Base-by-base conservation (phyloP, 2,797 vertebrate genomes). In the Sciurus vulgaris region DNA sequence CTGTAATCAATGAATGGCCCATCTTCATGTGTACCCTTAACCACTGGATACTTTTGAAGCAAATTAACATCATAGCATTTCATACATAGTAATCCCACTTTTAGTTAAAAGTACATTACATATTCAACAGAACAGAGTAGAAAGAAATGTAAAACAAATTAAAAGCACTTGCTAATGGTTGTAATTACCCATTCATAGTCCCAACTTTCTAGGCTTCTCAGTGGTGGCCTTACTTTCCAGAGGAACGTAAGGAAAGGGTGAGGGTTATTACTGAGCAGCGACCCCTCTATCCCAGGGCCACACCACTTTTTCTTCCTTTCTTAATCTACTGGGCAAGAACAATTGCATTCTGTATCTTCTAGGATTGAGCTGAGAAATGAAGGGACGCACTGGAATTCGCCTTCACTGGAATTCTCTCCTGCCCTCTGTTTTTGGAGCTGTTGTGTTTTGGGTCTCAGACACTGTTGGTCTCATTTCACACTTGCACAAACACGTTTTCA, bases 401-500 rank as follows among this genome's bases (percentile, higher is more conserved):
- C 14, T 72, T 56, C 54, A 56, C 54, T 56, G 54, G 20, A 7
- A 44, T 86, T 92, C 86, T 74, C 10, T 91, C n/a, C 51, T 69
- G 56, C 63, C 59, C 61, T 49, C 20, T 41, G 49, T 35, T 91
- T 88, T 47, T 15, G 7, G 41, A 49, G 33, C 28, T 69, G 6
- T 65, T 70, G 6, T 51, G 4, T 69, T 84, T 73, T 47, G 63
- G 26, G 49, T 51, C 76, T 96, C 47, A 69, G 63, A 70, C 13
- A 56, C 26, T 51, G 26, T 11, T 81, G 59, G 15, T 41, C 95
- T 91, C 78, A 91, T 51, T 61, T 87, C 72, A 91, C 93, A 86
- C 94, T 84, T 86, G 51, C 4, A 91, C 41, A 94, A 91, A 84
- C 79, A 85, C 51, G 14, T 74, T 97, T 92, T 94, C 54, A 59